A percentile compares a stretch with the other conserved stretches of the same genome.
phyloP scores from a whole-genome alignment of 2,113 vertebrate genomes.

The Terrapene triunguis region DNA sequence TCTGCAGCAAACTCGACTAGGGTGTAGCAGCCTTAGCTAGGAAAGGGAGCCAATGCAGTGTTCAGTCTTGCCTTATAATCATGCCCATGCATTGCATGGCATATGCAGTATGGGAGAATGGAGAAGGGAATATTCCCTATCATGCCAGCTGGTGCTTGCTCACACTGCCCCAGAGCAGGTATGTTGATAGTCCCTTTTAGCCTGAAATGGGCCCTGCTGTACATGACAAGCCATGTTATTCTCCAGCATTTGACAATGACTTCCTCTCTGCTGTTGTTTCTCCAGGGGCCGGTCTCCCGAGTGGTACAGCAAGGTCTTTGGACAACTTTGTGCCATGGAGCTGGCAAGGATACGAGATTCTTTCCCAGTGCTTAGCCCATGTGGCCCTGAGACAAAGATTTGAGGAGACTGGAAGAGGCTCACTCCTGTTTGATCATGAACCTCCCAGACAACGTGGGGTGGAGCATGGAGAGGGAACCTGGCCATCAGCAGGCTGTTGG shows the following conservation, averaged over 20 bases:
- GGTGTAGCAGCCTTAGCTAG: fast-evolving
- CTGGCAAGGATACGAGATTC: slow-evolving; percentile 88
- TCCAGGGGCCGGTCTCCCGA: slow-evolving; percentile 89
- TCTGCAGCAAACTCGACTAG: fast-evolving
- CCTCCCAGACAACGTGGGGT: fast-evolving
- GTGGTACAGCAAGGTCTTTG: slow-evolving; percentile 92
- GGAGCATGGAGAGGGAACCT: background rate
- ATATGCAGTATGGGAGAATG: fast-evolving
- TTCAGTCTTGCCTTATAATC: background rate
- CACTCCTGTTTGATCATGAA: background rate
- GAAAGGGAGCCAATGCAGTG: background rate
- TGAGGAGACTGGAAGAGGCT: slow-evolving; percentile 49
- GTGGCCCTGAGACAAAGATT: slow-evolving; percentile 84
- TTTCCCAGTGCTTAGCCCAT: slow-evolving; percentile 79
- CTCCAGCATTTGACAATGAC: fast-evolving
- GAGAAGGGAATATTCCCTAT: fast-evolving
- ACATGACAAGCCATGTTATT: background rate
- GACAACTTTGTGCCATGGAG: slow-evolving; percentile 89
- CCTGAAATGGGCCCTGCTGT: background rate
- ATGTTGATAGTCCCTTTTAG: fast-evolving
- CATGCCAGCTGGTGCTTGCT: fast-evolving
- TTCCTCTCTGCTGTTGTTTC: slow-evolving; percentile 3
- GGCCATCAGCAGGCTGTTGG: fast-evolving
- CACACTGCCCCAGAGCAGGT: fast-evolving
- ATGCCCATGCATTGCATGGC: background rate